Evolutionary conservation across 2,888 invertebrate species (phyloP), one percentile per base, ranked within the genome.

Genomic region (Choristoneura rosaceana): DNA sequence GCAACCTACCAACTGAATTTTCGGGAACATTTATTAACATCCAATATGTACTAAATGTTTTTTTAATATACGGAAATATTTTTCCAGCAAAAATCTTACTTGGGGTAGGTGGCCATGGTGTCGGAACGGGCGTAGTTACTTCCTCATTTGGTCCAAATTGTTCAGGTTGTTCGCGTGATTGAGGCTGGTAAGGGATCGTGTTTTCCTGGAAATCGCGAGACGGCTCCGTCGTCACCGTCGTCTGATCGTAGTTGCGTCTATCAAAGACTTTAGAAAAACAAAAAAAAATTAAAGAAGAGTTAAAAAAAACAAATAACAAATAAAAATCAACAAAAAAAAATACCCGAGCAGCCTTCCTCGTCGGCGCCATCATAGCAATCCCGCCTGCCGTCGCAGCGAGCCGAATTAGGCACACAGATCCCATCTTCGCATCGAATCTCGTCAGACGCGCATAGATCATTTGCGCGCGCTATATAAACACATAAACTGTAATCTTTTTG

Each of bases 341-440:
- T 78, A 75, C 61, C 61, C 25, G 78, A 76, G 75, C 92, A 92
- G 64, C 79, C 76, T 3, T 64, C 68, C 77, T 92, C 92, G 70
- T 91, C 92, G 1, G 91, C 87, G n/a, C 88, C 89, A 78, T 96
- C 94, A 55, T 75, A 74, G 76, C 95, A 95, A 34, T 95, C 94
- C 0, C 5, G 52, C 4, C 74, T 75, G 25, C 91, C 87, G 80
- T 96, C 89, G 80, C 95, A 95, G 55, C 90, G 80, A 34, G 83
- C 81, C 15, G 86, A 81, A 25, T 79, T 78, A 25, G 92, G 84
- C 62, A 95, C 87, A 86, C 96, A 96, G 71, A 87, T 88, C 76
- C 95, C 94, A 78, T 94, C 94, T 70, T 90, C 88, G 86, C 96
- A 96, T 69, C 89, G 91, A 50, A 87, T 78, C 73, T 90, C 85